phyloP scores from a whole-genome alignment of 2,888 invertebrate species.

The Drosophila heteroneura region DNA sequence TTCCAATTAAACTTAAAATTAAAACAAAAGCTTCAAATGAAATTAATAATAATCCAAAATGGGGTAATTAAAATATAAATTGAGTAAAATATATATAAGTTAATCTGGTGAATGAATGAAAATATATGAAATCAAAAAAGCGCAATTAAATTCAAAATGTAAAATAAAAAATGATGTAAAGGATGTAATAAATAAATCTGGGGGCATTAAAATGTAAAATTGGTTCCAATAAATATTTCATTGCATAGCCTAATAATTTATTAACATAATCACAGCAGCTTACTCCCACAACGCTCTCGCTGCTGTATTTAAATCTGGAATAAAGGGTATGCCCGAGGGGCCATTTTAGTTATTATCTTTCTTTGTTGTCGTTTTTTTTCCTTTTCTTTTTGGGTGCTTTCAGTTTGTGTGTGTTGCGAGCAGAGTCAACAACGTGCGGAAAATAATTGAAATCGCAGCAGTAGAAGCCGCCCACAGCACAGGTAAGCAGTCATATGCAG shows the following conservation, averaged over 20 bases:
- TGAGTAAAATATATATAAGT: neutral
- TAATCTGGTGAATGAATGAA: neutral
- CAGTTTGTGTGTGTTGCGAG: slow-evolving; percentile 51
- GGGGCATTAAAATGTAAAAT: neutral
- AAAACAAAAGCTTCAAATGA: neutral
- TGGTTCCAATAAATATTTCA: neutral
- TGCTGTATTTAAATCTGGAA: neutral
- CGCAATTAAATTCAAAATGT: neutral
- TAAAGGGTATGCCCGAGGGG: slow-evolving; percentile 8
- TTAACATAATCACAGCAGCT: neutral
- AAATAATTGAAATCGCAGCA: slow-evolving; percentile 71
- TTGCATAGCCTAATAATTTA: neutral
- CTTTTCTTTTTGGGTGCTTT: slow-evolving; percentile 25
- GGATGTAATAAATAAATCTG: neutral
- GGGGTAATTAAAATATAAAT: neutral
- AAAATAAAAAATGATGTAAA: neutral
- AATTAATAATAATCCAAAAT: neutral
- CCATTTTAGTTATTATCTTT: neutral
- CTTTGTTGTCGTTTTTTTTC: neutral
- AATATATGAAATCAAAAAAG: neutral
- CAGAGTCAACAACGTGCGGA: slow-evolving; percentile 62
- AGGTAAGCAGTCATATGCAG: slow-evolving; percentile 6
- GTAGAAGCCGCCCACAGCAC: slow-evolving; percentile 39
- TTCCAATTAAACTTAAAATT: neutral
- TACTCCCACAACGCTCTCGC: neutral